These are phyloP conservation scores for Ctenomys sociabilis DNA, from an alignment of 2,113 vertebrate genomes.

Conservation along the genomic window DNA sequence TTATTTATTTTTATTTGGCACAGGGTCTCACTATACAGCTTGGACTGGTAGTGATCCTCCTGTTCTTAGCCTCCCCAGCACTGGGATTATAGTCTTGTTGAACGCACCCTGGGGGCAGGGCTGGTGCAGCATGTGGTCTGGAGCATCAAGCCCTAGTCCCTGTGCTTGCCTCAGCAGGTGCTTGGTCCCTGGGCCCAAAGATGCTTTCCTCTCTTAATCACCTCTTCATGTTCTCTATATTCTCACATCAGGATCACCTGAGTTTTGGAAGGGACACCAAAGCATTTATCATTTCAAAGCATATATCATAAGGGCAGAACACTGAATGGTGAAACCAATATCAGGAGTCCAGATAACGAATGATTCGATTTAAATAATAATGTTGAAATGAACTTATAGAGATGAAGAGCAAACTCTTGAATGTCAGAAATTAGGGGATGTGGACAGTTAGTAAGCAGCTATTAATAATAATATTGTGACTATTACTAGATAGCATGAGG, in stretches of 20 bases:
- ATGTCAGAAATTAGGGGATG: not conserved
- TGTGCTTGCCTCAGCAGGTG: too few relatives aligned
- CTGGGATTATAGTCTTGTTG: too few relatives aligned
- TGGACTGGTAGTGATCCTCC: too few relatives aligned
- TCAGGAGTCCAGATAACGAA: constrained; percentile 5
- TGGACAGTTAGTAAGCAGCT: not conserved
- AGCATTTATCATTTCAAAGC: not conserved
- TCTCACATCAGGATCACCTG: not conserved
- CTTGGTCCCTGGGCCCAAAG: too few relatives aligned
- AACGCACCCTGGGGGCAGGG: too few relatives aligned
- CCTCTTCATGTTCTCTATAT: not conserved
- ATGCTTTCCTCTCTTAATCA: not conserved
- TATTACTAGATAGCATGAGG: not conserved
- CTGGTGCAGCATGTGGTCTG: too few relatives aligned
- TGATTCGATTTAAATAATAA: not conserved
- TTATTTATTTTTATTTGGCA: too few relatives aligned
- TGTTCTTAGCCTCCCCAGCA: too few relatives aligned
- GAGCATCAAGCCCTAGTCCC: too few relatives aligned
- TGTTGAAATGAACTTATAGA: constrained; percentile 43
- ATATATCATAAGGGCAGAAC: not conserved
- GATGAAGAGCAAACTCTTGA: not conserved
- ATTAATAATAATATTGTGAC: too few relatives aligned
- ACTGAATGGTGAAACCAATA: not conserved
- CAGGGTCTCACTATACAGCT: too few relatives aligned
- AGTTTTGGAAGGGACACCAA: not conserved